Base-by-base conservation (phyloP, 2,888 invertebrate species). In the Troides oblongomaculatus region DNA sequence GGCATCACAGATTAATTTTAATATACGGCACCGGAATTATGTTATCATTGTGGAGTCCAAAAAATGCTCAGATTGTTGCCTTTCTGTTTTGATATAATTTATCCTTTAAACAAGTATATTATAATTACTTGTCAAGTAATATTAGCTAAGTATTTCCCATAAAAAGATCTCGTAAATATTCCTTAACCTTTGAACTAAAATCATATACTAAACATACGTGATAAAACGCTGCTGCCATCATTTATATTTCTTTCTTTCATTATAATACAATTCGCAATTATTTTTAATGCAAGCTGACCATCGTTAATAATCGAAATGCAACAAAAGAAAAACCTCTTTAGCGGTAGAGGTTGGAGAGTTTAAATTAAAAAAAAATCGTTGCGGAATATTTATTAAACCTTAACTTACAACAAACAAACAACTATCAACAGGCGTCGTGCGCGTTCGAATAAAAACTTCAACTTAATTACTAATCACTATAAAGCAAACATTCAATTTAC, bases 401-500 rank as follows among this genome's bases (percentile, higher is more conserved):
- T 81, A 80, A 79, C 80, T 78, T 75, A 78, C 77, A 78, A 79
- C 82, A 84, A 88, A 84, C 85, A 86, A 88, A 84, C 85, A 86
- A 88, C 85, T 83, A 84, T 81, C 86, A 84, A 83, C 86, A 83
- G 80, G 78, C 81, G 83, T 86, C 87, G 84, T 84, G 85, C 78
- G 76, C 73, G 78, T 82, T 80, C 76, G 76, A 82, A 86, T 83
- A 88, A 90, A 90, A 90, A 87, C 84, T 81, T 80, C 79, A 86
- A 86, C 85, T 90, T 91, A 91, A 92, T 92, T 91, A 89, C 92
- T 90, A 90, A 91, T 92, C 90, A 89, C 90, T 89, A 88, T 89
- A 90, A 90, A 91, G 91, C 91, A 92, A 92, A 92, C 91, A 92
- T 92, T 92, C 92, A 92, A 92, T 92, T 92, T 92, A 90, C 89